Percentiles rank a stretch among this genome's conserved stretches.
Conservation (phyloP, 1,140 invertebrate genomes). For the Brachionus paranguensis region DNA sequence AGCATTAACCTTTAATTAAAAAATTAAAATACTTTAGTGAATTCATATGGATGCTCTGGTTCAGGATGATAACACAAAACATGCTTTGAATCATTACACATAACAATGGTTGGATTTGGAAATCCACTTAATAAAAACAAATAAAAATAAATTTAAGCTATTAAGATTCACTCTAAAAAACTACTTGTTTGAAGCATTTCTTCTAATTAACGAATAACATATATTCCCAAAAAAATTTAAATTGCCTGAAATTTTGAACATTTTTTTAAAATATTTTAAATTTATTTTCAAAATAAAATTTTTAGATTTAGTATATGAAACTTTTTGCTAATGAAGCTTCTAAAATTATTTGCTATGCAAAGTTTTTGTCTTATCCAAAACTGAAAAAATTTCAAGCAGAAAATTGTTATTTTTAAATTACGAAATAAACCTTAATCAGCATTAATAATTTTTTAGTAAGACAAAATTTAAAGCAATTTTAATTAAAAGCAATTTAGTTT, state of each 20-base stretch:
- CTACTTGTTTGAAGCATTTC: neutral
- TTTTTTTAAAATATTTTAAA: neutral
- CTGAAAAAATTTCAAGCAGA: neutral
- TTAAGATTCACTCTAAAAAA: neutral
- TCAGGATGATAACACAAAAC: slow-evolving; percentile 39
- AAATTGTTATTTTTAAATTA: neutral
- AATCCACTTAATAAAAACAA: neutral
- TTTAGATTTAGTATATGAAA: neutral
- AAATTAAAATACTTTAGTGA: slow-evolving; percentile 6
- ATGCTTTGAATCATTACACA: slow-evolving; percentile 35
- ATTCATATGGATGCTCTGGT: slow-evolving; percentile 34
- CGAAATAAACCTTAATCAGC: neutral
- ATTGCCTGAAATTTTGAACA: neutral
- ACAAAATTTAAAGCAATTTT: neutral
- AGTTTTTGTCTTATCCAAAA: neutral
- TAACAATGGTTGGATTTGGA: neutral
- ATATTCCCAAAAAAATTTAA: neutral
- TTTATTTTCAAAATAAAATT: neutral
- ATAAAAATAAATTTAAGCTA: neutral
- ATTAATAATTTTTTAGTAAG: neutral
- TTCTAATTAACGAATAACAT: neutral
- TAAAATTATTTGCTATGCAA: neutral
- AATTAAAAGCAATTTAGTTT: neutral
- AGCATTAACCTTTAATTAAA: neutral
- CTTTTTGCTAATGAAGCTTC: neutral